phyloP scores from a whole-genome alignment of 2,797 vertebrate genomes.

The Danio jaintianensis region DNA sequence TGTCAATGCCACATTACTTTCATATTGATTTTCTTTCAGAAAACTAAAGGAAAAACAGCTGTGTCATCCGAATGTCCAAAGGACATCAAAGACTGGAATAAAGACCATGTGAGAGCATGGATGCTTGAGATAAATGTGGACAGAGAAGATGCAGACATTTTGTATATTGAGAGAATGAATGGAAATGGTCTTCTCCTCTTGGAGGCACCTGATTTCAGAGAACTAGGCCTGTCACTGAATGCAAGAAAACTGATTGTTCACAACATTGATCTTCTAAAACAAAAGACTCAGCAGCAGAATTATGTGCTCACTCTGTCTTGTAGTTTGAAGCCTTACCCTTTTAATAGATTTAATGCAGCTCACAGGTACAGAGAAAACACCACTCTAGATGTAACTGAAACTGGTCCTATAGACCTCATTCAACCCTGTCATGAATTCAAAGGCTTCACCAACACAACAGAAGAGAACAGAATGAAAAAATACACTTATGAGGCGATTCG shows the following conservation, averaged over 20 bases:
- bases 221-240: slow-evolving; percentile 62
- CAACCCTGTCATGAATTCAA: slow-evolving; percentile 79
- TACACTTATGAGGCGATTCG: slow-evolving; percentile 68
- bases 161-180: slow-evolving; percentile 65
- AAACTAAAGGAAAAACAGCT: slow-evolving; percentile 11
- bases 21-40: slow-evolving; percentile 60
- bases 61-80: slow-evolving; percentile 45
- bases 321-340: slow-evolving; percentile 71
- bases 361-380: slow-evolving; percentile 66
- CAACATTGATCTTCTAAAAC: slow-evolving; percentile 62
- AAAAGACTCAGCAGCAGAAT: slow-evolving; percentile 53
- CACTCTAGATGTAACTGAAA: slow-evolving; percentile 69
- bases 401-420: slow-evolving; percentile 66
- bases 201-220: slow-evolving; percentile 37
- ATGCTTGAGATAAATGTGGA: slow-evolving; percentile 58
- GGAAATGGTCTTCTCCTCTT: slow-evolving; percentile 68
- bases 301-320: slow-evolving; percentile 19
- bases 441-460: slow-evolving; percentile 61
- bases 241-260: slow-evolving; percentile 67
- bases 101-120: slow-evolving; percentile 71
- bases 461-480: slow-evolving; percentile 63
- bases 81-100: slow-evolving; percentile 69
- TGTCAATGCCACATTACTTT: too few species aligned
- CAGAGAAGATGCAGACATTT: slow-evolving; percentile 54
- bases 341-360: slow-evolving; percentile 65